Conservation (phyloP, 2,113 vertebrate genomes). For the Brachionichthys hirsutus region DNA sequence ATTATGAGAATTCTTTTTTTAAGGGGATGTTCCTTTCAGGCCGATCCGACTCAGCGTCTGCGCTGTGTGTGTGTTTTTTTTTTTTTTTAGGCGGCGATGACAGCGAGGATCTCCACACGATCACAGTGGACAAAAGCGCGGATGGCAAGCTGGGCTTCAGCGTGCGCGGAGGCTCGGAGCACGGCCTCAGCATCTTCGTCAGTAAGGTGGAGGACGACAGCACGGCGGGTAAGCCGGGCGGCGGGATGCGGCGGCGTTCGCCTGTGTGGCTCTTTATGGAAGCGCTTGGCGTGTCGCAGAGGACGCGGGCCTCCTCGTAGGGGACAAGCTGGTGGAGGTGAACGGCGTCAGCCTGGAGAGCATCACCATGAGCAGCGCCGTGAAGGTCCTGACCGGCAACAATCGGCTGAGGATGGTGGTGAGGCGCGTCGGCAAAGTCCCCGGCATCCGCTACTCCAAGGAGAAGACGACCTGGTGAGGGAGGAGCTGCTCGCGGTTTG, state of each 20-base stretch:
- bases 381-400: conserved; percentile 90
- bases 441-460: conserved; percentile 93
- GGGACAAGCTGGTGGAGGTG: conserved; percentile 94
- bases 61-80: too few species aligned
- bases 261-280: not conserved
- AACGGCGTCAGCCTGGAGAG: conserved; percentile 92
- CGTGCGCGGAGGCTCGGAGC: conserved; percentile 89
- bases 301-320: conserved; percentile 85
- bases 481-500: fast-evolving
- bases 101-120: conserved; percentile 84
- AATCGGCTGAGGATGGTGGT: conserved; percentile 91
- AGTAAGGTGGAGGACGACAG: conserved; percentile 94
- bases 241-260: fast-evolving
- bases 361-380: conserved; percentile 93
- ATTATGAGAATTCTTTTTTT: too few species aligned
- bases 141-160: conserved; percentile 92
- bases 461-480: conserved; percentile 93
- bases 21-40: too few species aligned
- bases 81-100: conserved; percentile 73
- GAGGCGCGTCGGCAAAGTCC: conserved; percentile 91
- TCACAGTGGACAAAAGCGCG: conserved; percentile 88
- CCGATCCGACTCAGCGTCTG: too few species aligned
- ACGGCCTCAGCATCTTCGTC: conserved; percentile 93
- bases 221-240: conserved; percentile 81
- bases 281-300: conserved; percentile 67